Evolutionary conservation across 2,888 invertebrate genomes (phyloP).

Genomic region (Pseudeuparius sepicola): DNA sequence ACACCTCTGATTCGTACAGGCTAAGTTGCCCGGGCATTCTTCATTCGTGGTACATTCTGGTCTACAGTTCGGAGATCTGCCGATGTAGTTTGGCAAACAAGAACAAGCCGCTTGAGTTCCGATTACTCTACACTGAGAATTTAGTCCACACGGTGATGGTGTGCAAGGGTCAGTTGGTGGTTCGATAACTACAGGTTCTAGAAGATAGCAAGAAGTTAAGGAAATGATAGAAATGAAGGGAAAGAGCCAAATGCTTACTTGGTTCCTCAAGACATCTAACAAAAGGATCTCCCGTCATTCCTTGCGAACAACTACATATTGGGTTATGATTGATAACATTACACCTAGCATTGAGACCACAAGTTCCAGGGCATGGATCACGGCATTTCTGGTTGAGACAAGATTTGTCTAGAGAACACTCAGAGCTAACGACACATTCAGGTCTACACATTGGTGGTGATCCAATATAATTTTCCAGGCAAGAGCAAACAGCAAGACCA

Average conservation of each 20-base stretch:
- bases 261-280: constrained; percentile 57
- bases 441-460: constrained; percentile 67
- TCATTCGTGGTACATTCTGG: constrained; percentile 78
- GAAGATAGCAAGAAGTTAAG: constrained; percentile 16
- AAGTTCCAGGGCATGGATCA: constrained; percentile 76
- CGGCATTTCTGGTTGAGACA: constrained; percentile 72
- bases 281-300: constrained; percentile 74
- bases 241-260: constrained; percentile 29
- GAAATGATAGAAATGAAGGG: too few species aligned
- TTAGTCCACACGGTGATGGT: constrained; percentile 76
- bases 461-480: constrained; percentile 67
- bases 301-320: constrained; percentile 68
- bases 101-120: constrained; percentile 72
- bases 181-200: constrained; percentile 35
- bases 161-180: constrained; percentile 64
- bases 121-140: constrained; percentile 70
- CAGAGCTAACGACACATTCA: constrained; percentile 74
- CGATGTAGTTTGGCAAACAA: constrained; percentile 67
- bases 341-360: constrained; percentile 72
- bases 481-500: constrained; percentile 71
- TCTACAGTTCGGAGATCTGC: constrained; percentile 75
- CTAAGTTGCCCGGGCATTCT: constrained; percentile 74
- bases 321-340: constrained; percentile 79
- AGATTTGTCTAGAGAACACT: constrained; percentile 70
- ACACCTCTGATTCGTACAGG: constrained; percentile 75